Evolutionary conservation across 2,113 vertebrate species (phyloP), one percentile per base, ranked within the genome.

Genomic region (Ammodytes marinus): DNA sequence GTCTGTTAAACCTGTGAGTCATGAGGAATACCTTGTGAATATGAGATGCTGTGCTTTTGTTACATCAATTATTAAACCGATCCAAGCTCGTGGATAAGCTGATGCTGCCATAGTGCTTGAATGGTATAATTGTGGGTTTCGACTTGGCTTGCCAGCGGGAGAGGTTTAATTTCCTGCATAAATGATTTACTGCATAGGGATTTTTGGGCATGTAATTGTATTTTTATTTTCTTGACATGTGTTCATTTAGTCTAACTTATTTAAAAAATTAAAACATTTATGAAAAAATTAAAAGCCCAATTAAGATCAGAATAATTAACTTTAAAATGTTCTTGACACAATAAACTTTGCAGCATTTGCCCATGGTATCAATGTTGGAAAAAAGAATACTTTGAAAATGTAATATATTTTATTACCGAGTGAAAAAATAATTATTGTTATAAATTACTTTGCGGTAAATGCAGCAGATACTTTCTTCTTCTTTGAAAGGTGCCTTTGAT

Each of bases 11-110:
- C 55, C 67, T 85, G 52, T 17, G 70, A 75, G 63, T 73, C 75
- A 69, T 74, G 10, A 57, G 85, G 63, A 79, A 27, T 27, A 27
- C 15, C 14, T 7, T 37, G 52, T 80, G 65, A 82, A 72, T 77
- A 68, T 80, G 70, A 82, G 55, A 79, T 77, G 45, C 61, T 67
- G 53, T 37, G 54, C 77, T 80, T 77, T 79, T 79, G 63, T 83
- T 81, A 35, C 74, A 89, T 67, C 4, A 59, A 85, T 85, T 79
- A 90, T 91, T 86, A 54, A 86, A 79, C 47, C 12, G 60, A 80
- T 83, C 66, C 45, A 76, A 60, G 58, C 45, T 39, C 8, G 61
- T 45, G 68, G 74, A 87, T 79, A 50, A 73, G 88, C 80, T 91
- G 86, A 88, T 58, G 43, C 63, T 80, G 84, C 84, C 65, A 43